Evolutionary conservation across 1,140 invertebrate genomes (phyloP).

Genomic region (Hyles euphorbiae): DNA sequence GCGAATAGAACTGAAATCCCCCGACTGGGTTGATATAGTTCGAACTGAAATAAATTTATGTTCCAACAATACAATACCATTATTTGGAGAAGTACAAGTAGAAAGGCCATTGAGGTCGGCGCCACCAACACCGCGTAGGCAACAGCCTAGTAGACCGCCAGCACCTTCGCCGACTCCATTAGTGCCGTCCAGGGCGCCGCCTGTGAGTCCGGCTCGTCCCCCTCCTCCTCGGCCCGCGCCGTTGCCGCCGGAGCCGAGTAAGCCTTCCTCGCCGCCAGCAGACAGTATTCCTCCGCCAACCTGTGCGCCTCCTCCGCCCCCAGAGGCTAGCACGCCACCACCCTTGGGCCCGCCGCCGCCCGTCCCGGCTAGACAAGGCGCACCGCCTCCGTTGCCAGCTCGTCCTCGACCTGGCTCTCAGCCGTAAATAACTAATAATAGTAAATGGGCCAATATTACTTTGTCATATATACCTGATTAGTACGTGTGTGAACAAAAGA

Average conservation of each 20-base stretch:
- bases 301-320: constrained; percentile 80
- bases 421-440: constrained; percentile 4
- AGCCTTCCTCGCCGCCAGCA: constrained; percentile 48
- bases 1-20: constrained; percentile 86
- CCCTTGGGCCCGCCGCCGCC: constrained; percentile 77
- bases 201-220: constrained; percentile 62
- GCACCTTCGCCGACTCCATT: constrained; percentile 78
- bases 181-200: constrained; percentile 76
- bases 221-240: constrained; percentile 75
- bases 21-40: constrained; percentile 88
- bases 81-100: constrained; percentile 74
- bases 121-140: constrained; percentile 69
- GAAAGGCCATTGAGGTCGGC: constrained; percentile 61
- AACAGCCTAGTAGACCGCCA: constrained; percentile 65
- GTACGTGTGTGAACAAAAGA: neutral
- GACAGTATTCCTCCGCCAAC: constrained; percentile 64
- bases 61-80: constrained; percentile 87
- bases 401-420: constrained; percentile 68
- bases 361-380: constrained; percentile 74
- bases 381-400: constrained; percentile 83
- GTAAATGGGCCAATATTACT: neutral
- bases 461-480: neutral
- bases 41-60: constrained; percentile 89
- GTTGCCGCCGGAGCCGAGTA: constrained; percentile 55
- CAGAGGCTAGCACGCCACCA: constrained; percentile 72